A percentile compares a stretch with the other conserved stretches of the same genome.
Evolutionary conservation across 2,797 vertebrate genomes (phyloP).

Genomic region (Hoplostethus mediterraneus): DNA sequence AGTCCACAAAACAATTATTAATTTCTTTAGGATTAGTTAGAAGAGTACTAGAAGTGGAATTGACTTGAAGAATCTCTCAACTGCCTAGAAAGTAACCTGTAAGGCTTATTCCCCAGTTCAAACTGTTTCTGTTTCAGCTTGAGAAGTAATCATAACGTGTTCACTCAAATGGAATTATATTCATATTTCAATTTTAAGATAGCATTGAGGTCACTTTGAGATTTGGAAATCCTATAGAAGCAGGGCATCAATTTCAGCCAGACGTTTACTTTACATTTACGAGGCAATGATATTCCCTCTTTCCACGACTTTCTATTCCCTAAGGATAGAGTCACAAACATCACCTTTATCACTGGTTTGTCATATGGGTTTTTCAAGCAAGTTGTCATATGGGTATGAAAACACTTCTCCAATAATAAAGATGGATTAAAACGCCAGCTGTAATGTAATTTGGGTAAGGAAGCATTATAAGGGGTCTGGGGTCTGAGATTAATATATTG

Average conservation of each 20-base stretch:
- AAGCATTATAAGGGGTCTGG: not conserved
- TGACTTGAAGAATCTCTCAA: slow-evolving; percentile 19
- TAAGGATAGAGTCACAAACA: no score
- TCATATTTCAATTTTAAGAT: slow-evolving; percentile 13
- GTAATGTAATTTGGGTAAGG: not conserved
- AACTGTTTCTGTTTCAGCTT: slow-evolving; percentile 26
- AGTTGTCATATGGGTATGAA: no score
- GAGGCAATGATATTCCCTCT: no score
- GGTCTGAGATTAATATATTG: not conserved
- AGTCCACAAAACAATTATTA: slow-evolving; percentile 25
- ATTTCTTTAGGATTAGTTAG: slow-evolving; percentile 18
- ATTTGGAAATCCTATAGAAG: no score
- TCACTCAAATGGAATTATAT: slow-evolving; percentile 1
- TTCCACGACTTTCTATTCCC: no score
- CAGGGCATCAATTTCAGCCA: no score
- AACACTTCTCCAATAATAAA: not conserved
- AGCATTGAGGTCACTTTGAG: not conserved
- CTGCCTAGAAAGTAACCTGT: slow-evolving; percentile 10
- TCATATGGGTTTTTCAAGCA: no score
- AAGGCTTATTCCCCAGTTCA: slow-evolving; percentile 28
- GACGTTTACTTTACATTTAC: no score
- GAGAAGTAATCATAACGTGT: slow-evolving; percentile 1
- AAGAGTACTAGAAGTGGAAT: not conserved
- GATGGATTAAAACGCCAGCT: slow-evolving; percentile 3
- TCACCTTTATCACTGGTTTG: no score